Evolutionary conservation across 2,888 invertebrate genomes (phyloP), one percentile per base, ranked within the genome.

Genomic region (Pachymerium ferrugineum): DNA sequence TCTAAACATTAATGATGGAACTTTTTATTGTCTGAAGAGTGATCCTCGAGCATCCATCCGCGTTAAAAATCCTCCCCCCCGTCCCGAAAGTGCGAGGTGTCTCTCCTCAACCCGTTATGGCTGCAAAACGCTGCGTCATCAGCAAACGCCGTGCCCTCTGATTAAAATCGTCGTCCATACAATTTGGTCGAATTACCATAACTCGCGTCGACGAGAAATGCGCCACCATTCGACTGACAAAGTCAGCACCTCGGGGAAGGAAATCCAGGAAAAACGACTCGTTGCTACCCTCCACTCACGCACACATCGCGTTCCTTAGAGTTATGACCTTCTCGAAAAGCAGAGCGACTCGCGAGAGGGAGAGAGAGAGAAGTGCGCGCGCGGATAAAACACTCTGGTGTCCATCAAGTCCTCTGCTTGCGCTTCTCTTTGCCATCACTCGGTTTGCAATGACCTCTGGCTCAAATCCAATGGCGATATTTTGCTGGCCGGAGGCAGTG

Each of bases 91-190:
- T 62, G 62, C 22, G 62, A 62, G 62, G 62, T 62, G 62, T 62
- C 62, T 62, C n/a, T 28, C 28, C 62, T 25, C 62, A 62, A 62
- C 62, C 62, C 62, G 62, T 62, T 62, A 62, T 62, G 25, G 25
- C 62, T 62, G 12, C 62, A 62, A 62, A 62, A 62, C 62, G 62
- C 62, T 62, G 62, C 62, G 62, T 62, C 62, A 62, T 62, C 62
- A 62, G 25, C 62, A 62, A 62, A 62, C 62, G 62, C 28, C 62
- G 62, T 62, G 62, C 62, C 62, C 62, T 62, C 62, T 62, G 62
- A 62, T 62, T 62, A 62, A 62, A 62, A 62, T 62, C 62, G 62
- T 62, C 62, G 62, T 62, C 62, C 62, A 62, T 62, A 62, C 62
- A 62, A 62, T 62, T 62, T 62, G 25, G 62, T 62, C 62, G 62